Percentiles rank a stretch among this genome's conserved stretches.
phyloP scores from a whole-genome alignment of 2,797 vertebrate genomes.

The Poecilia wingei region DNA sequence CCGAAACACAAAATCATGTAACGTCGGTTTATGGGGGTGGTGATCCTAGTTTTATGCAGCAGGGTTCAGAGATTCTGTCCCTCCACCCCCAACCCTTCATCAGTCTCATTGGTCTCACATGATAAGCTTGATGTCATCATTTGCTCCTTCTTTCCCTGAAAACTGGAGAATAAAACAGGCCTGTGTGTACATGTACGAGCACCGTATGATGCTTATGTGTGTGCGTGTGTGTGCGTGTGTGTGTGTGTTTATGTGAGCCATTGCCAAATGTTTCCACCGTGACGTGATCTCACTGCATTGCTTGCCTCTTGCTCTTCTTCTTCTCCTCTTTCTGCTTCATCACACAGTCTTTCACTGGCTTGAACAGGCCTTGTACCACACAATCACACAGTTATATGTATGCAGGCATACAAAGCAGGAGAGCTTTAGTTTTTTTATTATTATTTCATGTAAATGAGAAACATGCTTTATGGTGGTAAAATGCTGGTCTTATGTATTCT shows the following conservation, averaged over 20 bases:
- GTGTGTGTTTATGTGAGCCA: slow-evolving; percentile 59
- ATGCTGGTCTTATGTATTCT: background rate
- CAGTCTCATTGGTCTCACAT: slow-evolving; percentile 80
- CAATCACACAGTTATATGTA: slow-evolving; percentile 13
- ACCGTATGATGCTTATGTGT: slow-evolving; percentile 15
- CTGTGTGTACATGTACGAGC: slow-evolving; percentile 36
- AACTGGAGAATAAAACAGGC: slow-evolving; percentile 76
- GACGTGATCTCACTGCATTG: slow-evolving; percentile 76
- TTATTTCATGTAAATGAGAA: slow-evolving; percentile 4
- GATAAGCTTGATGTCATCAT: slow-evolving; percentile 84
- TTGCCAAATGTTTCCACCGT: slow-evolving; percentile 83
- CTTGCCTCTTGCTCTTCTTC: slow-evolving; percentile 61
- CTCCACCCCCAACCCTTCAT: slow-evolving; percentile 58
- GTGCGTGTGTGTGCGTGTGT: slow-evolving; percentile 28
- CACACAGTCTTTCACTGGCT: slow-evolving; percentile 43
- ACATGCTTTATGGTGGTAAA: slow-evolving; percentile 18
- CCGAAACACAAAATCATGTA: slow-evolving; percentile 38
- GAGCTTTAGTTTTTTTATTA: slow-evolving; percentile 1
- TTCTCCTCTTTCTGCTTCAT: slow-evolving; percentile 61
- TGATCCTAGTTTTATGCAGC: slow-evolving; percentile 72
- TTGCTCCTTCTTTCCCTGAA: slow-evolving; percentile 74
- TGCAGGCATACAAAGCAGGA: slow-evolving; percentile 26
- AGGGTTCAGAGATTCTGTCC: slow-evolving; percentile 61
- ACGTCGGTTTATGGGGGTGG: slow-evolving; percentile 46
- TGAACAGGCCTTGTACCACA: slow-evolving; percentile 5